These are phyloP conservation scores for Blastomussa wellsi DNA, from an alignment of 92 coral and sea anemone genomes.

Conservation along the genomic window DNA sequence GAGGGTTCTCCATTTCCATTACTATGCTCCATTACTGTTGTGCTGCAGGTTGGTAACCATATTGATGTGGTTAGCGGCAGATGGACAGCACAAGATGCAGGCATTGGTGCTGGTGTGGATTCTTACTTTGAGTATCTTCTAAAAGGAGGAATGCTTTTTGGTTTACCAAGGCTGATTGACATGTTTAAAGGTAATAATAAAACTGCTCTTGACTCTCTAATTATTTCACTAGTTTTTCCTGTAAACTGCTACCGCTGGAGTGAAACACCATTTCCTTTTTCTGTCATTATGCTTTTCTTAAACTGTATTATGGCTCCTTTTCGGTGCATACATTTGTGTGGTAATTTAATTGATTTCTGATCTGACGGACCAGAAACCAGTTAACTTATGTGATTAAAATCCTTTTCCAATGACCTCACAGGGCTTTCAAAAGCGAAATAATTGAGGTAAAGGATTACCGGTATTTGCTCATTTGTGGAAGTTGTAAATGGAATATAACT, in stretches of 20 bases:
- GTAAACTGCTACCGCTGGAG: neutral
- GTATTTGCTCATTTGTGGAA: no score
- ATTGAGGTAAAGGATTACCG: no score
- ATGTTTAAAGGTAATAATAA: constrained; percentile 86
- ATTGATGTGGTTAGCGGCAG: constrained; percentile 86
- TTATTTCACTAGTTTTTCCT: neutral
- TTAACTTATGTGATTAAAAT: no score
- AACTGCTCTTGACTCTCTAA: neutral
- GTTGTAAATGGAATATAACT: no score
- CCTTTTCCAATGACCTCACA: no score
- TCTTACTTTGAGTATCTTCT: constrained; percentile 97
- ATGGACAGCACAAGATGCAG: constrained; percentile 98
- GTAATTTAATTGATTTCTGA: no score
- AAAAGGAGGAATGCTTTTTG: constrained; percentile 92
- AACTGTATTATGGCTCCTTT: neutral
- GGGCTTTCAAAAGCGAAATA: no score
- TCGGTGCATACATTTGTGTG: no score
- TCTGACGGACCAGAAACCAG: no score
- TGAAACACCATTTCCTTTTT: neutral
- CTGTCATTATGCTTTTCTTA: neutral
- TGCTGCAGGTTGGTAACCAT: constrained; percentile 90
- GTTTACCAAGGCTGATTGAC: constrained; percentile 71
- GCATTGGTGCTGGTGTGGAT: constrained; percentile 99
- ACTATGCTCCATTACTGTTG: neutral
- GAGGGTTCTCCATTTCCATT: no score